Evolutionary conservation across 1,140 invertebrate genomes (phyloP), one percentile per base, ranked within the genome.

Genomic region (Araneus ventricosus): DNA sequence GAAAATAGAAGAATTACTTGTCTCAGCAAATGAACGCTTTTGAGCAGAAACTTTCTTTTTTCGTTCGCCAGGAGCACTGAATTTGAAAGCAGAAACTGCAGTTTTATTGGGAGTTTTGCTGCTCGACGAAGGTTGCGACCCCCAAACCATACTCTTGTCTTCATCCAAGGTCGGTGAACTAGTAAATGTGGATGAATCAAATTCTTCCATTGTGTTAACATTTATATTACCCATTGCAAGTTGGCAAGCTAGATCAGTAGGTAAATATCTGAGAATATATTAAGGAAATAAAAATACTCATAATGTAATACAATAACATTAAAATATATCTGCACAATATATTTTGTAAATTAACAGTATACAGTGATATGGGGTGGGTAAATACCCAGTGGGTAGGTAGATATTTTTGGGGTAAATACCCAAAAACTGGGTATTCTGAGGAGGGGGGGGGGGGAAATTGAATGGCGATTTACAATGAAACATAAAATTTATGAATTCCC

Each of bases 191-290:
- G n/a, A 39, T 94, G 97, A 94, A 94, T 98, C 97, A 94, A 99
- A 96, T 94, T 96, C 95, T 95, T 97, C 96, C 59, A 97, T 95
- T 2, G 97, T 97, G 94, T 98, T 97, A 1, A 98, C 97, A 96
- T 99, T 97, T 27, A 98, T 95, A 95, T 99, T 99, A 39, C 99
- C 98, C 10, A 99, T 95, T 14, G 98, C 98, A 70, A 99, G 95
- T 95, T 99, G 97, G 94, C 97, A 97, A 7, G 98, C 98, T 5
- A 96, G 95, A 20, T 97, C 95, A 59, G 95, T 95, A 70, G 97
- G 95, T 41, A 97, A 94, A 94, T 96, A 95, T 93, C 95, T 95
- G 34, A 63, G 3, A 14, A 80, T 27, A 70, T n/a, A 22, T 67
- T 86, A 84, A 91, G n/a, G 22, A n/a, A 82, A 52, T 52, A 17